Base-by-base conservation (phyloP, 2,888 invertebrate genomes). In the Nomada ruficornis region DNA sequence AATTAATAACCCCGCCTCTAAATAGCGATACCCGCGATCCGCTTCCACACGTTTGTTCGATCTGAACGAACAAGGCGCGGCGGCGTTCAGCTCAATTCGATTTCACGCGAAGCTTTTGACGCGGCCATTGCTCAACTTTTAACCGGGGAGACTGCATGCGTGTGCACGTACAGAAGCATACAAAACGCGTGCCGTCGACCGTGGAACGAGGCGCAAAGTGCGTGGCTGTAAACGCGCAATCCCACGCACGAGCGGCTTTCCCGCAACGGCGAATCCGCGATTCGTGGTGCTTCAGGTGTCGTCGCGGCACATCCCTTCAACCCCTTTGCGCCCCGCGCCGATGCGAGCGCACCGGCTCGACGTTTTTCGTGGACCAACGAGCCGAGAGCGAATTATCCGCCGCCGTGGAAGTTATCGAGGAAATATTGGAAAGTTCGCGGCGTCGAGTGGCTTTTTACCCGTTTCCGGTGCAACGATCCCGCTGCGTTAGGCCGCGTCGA, bases 291-390 rank as follows among this genome's bases (percentile, higher is more conserved):
- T 90, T 90, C 88, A 89, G 90, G 89, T 89, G 91, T 89, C 89
- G 81, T 78, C 64, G 54, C 47, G 63, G 55, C 75, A 20, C 29
- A 29, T 7, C 62, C 65, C 52, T 42, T 15, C 47, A 47, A 26
- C 15, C 57, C 18, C 54, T 60, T 52, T 42, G 44, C 77, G n/a
- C 74, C 64, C 18, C 67, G 18, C 63, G 57, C 18, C 29, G 80
- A 83, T 77, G 68, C 60, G 76, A 85, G 77, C 77, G 88, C 91
- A 82, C 89, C 87, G 90, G 85, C 90, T 83, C 91, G 89, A 86
- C 78, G 90, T 87, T 91, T 91, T 92, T 92, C 89, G 83, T 91
- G 90, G 90, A 77, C 86, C 92, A 91, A 84, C 89, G 92, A 89
- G 76, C 89, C 88, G 91, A 84, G 88, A 91, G 87, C 88, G 89